Percentiles rank a stretch among this genome's conserved stretches.
Evolutionary conservation across 1,140 invertebrate species (phyloP).

Genomic region (Temnothorax curvispinosus): DNA sequence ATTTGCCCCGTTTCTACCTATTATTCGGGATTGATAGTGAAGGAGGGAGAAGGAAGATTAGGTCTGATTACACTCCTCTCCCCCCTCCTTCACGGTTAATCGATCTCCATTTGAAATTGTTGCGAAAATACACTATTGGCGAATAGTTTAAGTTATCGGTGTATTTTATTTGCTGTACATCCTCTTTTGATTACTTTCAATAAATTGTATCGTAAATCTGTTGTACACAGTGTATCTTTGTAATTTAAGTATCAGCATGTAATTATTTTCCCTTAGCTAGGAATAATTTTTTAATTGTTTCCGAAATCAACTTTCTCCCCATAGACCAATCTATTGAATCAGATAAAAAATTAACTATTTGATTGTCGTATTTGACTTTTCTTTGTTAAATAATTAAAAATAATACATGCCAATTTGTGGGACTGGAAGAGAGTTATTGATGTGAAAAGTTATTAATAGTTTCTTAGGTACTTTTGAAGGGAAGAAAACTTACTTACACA

Average conservation of each 20-base stretch:
- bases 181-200: neutral
- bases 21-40: conserved; percentile 26
- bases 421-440: neutral
- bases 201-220: neutral
- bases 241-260: neutral
- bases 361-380: neutral
- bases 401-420: neutral
- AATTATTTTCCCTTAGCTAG: conserved; percentile 6
- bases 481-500: neutral
- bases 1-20: conserved; percentile 56
- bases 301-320: neutral
- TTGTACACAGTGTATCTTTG: neutral
- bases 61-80: conserved; percentile 20
- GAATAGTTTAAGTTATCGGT: conserved; percentile 15
- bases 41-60: neutral
- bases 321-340: neutral
- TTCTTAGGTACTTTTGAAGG: neutral
- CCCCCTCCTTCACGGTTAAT: neutral
- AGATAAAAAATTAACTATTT: neutral
- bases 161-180: neutral
- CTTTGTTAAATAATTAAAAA: neutral
- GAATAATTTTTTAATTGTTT: conserved; percentile 6
- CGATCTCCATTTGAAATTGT: conserved; percentile 14
- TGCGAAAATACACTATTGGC: conserved; percentile 15
- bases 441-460: neutral